Base-by-base conservation (phyloP, 2,797 vertebrate genomes). In the Tangara arthus region DNA sequence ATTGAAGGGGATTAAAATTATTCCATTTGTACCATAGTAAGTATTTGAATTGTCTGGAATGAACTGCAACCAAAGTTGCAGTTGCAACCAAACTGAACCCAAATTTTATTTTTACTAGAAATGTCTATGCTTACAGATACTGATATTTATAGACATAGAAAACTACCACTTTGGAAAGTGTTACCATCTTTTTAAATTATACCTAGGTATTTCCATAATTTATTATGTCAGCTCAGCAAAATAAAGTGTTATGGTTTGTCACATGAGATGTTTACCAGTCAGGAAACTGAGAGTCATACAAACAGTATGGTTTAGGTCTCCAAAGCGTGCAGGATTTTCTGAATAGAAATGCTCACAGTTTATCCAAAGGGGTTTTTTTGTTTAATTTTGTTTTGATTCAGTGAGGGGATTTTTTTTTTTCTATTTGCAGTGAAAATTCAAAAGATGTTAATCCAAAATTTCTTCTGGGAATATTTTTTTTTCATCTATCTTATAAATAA, bases 131-230 rank as follows among this genome's bases (percentile, higher is more conserved):
- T 87, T 71, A 72, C 15, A 83, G 55, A 50, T 93, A 82, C 9
- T 53, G 44, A 49, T 92, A 91, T 82, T 93, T 93, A 82, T 73
- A 77, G 91, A 64, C 56, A 66, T 64, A 46, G 8, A 63, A 80
- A 89, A 39, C 32, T 70, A 82, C 26, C 41, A 68, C 52, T 89
- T 91, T 32, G 82, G 63, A 89, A 92, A 59, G 7, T 64, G 34
- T 73, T 91, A 73, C 73, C 81, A 73, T 82, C 13, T 89, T 87
- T 92, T 89, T 35, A 60, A 91, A 71, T 52, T 60, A 60, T 68
- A 85, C 71, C 17, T 65, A 80, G 34, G n/a, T 71, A 56, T 64
- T 87, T 72, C 42, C 34, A 83, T 87, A 50, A 89, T 89, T 80
- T 85, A 63, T 7, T 14, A 6, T 59, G 69, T 77, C 75, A 85